Evolutionary conservation across 1,140 invertebrate species (phyloP).

Genomic region (Leptonema lineaticorne): DNA sequence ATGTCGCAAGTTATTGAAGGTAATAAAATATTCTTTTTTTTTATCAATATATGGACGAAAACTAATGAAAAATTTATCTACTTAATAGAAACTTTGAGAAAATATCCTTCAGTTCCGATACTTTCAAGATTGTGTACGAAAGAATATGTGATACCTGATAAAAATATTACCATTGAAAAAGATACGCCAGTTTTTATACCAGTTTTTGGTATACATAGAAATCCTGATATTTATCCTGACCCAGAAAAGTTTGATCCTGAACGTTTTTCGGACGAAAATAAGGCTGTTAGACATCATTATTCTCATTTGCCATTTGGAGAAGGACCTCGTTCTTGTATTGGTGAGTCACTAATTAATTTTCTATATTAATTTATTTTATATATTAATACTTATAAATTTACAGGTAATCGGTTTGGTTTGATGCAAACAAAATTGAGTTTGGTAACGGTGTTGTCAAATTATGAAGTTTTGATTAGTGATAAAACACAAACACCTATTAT

Average conservation of each 20-base stretch:
- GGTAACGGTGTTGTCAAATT: constrained; percentile 47
- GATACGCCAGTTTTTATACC: constrained; percentile 55
- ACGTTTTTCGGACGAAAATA: constrained; percentile 47
- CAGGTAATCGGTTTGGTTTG: constrained; percentile 49
- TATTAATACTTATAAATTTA: too few species aligned
- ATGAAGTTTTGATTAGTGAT: constrained; percentile 45
- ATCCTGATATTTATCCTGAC: constrained; percentile 46
- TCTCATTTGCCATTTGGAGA: constrained; percentile 59
- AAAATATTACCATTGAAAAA: constrained; percentile 51
- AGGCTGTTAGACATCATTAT: constrained; percentile 47
- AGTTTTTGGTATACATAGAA: constrained; percentile 51
- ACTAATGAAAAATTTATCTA: too few species aligned
- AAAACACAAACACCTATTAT: constrained; percentile 43
- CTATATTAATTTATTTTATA: too few species aligned
- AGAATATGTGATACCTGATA: constrained; percentile 52
- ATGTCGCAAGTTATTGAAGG: constrained; percentile 49
- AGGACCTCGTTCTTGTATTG: constrained; percentile 59
- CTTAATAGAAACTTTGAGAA: constrained; percentile 45
- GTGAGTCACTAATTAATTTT: too few species aligned
- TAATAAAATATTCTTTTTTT: too few species aligned
- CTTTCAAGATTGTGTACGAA: constrained; percentile 43
- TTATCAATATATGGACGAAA: too few species aligned
- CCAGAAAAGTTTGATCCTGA: constrained; percentile 53
- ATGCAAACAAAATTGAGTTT: constrained; percentile 52
- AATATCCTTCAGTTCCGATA: constrained; percentile 44